A percentile compares a stretch with the other conserved stretches of the same genome.
Conservation (phyloP, 1,140 invertebrate genomes). For the Drosophila mojavensis region DNA sequence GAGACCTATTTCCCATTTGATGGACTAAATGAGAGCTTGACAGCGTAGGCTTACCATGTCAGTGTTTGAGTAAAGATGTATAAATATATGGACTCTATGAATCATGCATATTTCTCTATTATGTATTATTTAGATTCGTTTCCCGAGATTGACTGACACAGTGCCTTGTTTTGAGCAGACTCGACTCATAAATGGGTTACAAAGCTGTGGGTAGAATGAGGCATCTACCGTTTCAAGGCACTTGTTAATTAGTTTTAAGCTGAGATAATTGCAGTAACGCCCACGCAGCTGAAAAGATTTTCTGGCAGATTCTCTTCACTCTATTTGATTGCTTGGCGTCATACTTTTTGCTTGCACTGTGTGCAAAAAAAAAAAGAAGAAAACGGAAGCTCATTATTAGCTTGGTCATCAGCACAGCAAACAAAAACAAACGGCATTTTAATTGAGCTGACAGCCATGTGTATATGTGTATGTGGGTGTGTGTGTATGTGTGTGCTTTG, state of each 20-base stretch:
- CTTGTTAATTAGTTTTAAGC: conserved; percentile 34
- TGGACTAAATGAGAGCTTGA: conserved; percentile 26
- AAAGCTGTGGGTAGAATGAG: not conserved
- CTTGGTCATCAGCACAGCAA: conserved; percentile 42
- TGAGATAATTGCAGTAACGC: conserved; percentile 21
- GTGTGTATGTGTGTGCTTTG: not conserved
- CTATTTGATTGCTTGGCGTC: conserved; percentile 64
- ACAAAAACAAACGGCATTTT: conserved; percentile 74
- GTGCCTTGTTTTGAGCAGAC: not conserved
- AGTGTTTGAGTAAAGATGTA: too few species aligned
- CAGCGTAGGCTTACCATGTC: not conserved
- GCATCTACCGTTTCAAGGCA: not conserved
- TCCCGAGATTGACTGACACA: too few species aligned
- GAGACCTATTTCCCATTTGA: conserved; percentile 21
- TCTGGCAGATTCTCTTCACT: conserved; percentile 15
- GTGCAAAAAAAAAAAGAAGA: not conserved
- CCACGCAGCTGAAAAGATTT: conserved; percentile 34
- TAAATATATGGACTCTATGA: too few species aligned
- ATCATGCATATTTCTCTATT: not conserved
- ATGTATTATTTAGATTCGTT: not conserved
- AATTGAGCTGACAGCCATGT: conserved; percentile 57
- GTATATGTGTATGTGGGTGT: conserved; percentile 28
- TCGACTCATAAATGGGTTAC: too few species aligned
- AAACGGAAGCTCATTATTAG: conserved; percentile 70
- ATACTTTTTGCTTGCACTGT: conserved; percentile 65